Evolutionary conservation across 2,113 vertebrate species (phyloP).

Genomic region (Bambusicola thoracicus): DNA sequence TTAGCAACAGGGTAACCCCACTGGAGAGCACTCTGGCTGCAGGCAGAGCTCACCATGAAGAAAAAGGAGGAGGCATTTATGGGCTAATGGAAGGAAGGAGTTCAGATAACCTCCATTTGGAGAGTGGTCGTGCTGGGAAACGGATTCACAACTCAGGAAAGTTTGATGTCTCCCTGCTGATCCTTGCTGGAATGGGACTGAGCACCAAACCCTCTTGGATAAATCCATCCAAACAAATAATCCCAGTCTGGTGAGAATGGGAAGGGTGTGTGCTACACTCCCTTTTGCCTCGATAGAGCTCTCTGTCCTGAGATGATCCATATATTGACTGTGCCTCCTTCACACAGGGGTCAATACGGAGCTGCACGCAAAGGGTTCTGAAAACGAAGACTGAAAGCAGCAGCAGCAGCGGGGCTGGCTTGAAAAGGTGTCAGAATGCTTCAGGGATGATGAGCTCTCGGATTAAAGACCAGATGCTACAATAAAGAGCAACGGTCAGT

Average conservation of each 20-base stretch:
- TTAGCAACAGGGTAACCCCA: neutral
- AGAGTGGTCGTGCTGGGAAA: neutral
- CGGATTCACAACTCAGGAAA: rapidly evolving
- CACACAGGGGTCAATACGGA: neutral
- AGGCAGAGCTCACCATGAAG: neutral
- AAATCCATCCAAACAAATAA: neutral
- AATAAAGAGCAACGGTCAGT: neutral
- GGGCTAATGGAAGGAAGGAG: neutral
- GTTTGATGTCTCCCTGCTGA: neutral
- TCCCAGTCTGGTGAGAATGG: neutral
- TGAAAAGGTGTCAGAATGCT: neutral
- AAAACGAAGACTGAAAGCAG: neutral
- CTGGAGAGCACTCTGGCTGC: neutral
- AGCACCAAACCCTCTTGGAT: neutral
- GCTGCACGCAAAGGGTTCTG: neutral
- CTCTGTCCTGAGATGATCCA: neutral
- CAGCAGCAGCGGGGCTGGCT: neutral
- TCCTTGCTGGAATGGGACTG: neutral
- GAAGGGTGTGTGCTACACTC: neutral
- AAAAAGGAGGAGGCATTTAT: neutral
- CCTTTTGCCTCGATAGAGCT: neutral
- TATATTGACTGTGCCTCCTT: neutral
- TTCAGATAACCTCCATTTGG: neutral
- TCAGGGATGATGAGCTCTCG: neutral
- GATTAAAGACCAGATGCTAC: neutral